phyloP scores from a whole-genome alignment of 1,140 invertebrate genomes.

The Ladona fulva region DNA sequence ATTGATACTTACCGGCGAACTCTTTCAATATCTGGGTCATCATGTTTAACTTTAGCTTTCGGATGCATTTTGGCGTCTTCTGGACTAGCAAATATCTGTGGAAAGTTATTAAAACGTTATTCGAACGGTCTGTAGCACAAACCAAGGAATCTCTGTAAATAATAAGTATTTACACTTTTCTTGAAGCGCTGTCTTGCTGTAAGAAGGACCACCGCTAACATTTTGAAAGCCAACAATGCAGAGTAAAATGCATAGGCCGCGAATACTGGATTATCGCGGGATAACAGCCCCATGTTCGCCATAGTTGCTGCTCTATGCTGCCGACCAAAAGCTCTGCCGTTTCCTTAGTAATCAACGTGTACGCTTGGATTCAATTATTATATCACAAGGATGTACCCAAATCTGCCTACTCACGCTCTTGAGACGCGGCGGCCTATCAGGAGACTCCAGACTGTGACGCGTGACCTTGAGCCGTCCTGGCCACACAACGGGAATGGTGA shows the following conservation, averaged over 20 bases:
- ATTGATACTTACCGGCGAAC: constrained; percentile 31
- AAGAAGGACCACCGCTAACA: constrained; percentile 28
- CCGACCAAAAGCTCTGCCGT: not conserved
- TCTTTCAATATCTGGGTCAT: constrained; percentile 35
- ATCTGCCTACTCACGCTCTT: not conserved
- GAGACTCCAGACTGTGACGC: not conserved
- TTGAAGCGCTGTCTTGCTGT: constrained; percentile 27
- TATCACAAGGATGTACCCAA: not conserved
- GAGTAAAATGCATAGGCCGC: constrained; percentile 24
- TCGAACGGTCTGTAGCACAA: not conserved
- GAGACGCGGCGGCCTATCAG: not conserved
- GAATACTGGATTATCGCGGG: constrained; percentile 17
- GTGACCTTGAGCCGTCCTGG: not conserved
- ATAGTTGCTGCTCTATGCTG: not conserved
- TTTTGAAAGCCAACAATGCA: constrained; percentile 31
- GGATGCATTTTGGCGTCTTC: constrained; percentile 32
- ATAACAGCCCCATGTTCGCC: not conserved
- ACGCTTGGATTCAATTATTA: not conserved
- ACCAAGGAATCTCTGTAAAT: not conserved
- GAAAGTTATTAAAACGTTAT: constrained; percentile 14
- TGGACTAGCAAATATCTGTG: constrained; percentile 38
- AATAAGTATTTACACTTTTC: constrained; percentile 25
- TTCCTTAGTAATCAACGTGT: not conserved
- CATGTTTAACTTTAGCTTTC: constrained; percentile 30
- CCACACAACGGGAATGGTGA: not conserved